phyloP scores from a whole-genome alignment of 2,888 invertebrate species.

The Hypolimnas misippus region DNA sequence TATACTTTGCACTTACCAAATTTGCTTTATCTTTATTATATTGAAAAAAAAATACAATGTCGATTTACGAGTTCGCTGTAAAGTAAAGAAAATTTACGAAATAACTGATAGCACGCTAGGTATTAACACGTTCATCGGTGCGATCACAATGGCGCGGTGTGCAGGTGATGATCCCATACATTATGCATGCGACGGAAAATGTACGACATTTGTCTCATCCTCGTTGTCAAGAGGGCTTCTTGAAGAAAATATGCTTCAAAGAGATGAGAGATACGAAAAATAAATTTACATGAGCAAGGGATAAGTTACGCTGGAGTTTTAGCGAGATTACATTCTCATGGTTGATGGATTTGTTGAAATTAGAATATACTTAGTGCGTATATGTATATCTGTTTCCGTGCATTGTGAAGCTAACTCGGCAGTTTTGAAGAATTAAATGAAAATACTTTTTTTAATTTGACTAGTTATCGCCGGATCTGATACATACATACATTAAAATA shows the following conservation, averaged over 20 bases:
- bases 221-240: neutral
- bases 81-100: neutral
- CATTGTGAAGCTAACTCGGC: too few species aligned
- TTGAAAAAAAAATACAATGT: too few species aligned
- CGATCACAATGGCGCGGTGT: neutral
- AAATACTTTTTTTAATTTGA: too few species aligned
- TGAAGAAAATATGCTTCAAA: neutral
- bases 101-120: neutral
- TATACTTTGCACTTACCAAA: too few species aligned
- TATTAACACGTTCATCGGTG: neutral
- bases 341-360: neutral
- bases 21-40: too few species aligned
- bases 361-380: too few species aligned
- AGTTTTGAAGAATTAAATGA: too few species aligned
- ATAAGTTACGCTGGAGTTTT: neutral
- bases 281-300: neutral
- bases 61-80: neutral
- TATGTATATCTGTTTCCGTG: too few species aligned
- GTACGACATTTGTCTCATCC: constrained; percentile 11
- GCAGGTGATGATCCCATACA: constrained; percentile 20
- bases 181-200: constrained; percentile 21
- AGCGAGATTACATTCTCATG: neutral
- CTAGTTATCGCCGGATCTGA: too few species aligned
- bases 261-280: constrained; percentile 5
- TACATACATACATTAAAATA: too few species aligned